These are phyloP conservation scores for Coranthus polyacanthus DNA, from an alignment of 2,797 vertebrate species.

Conservation along the genomic window DNA sequence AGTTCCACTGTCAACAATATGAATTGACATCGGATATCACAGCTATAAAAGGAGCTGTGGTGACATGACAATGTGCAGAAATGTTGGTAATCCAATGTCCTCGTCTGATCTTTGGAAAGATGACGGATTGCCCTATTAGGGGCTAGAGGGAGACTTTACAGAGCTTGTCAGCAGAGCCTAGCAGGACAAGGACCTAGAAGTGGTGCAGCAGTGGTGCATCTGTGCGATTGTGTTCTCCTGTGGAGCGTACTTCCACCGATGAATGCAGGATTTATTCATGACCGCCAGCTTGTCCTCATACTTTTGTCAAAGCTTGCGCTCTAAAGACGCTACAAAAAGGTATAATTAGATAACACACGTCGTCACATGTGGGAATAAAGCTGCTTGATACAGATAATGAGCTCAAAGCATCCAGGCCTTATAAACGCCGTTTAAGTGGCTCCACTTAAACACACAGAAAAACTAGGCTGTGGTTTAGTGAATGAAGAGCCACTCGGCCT, in stretches of 20 bases:
- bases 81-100: slow-evolving; percentile 25
- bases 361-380: slow-evolving; percentile 15
- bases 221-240: neutral
- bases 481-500: slow-evolving; percentile 7
- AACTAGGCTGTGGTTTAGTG: slow-evolving; percentile 10
- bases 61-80: slow-evolving; percentile 28
- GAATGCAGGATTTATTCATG: slow-evolving; percentile 12
- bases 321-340: slow-evolving; percentile 16
- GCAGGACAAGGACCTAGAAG: slow-evolving; percentile 2
- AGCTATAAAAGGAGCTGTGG: slow-evolving; percentile 9
- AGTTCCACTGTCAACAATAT: neutral
- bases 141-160: slow-evolving; percentile 25
- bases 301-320: neutral
- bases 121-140: slow-evolving; percentile 37
- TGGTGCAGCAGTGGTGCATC: neutral
- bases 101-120: slow-evolving; percentile 28
- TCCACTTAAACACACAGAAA: slow-evolving; percentile 23
- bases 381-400: slow-evolving; percentile 35
- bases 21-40: slow-evolving; percentile 9
- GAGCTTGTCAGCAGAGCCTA: slow-evolving; percentile 27
- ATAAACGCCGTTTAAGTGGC: slow-evolving; percentile 3
- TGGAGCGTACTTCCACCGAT: slow-evolving; percentile 2
- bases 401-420: slow-evolving; percentile 1
- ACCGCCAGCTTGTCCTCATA: neutral
- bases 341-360: slow-evolving; percentile 28